Base-by-base conservation (phyloP, 2,888 invertebrate genomes). In the Malachius bipustulatus region DNA sequence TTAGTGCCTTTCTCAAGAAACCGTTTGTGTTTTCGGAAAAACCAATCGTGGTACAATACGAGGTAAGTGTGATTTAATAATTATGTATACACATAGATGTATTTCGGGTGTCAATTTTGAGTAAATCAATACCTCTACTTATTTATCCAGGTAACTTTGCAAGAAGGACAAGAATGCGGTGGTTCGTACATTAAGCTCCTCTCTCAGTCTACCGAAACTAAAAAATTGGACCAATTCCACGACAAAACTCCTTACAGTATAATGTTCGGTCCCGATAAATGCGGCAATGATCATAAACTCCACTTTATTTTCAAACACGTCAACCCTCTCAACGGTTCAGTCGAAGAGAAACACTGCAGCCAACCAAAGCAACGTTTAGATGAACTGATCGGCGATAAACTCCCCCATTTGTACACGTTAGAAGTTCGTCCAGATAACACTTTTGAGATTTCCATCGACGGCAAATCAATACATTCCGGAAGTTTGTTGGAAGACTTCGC, bases 201-300 rank as follows among this genome's bases (percentile, higher is more conserved):
- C 11, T 83, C 87, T 8, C 70, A 78, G 14, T 77, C 79, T 36
- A 67, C 73, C 29, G 69, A 75, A 30, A 63, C 73, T 16, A 72
- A 75, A 55, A 80, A 89, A 55, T 69, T 94, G 35, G 77, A 74
- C 45, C 70, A 77, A 54, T 93, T 97, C 66, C 74, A 85, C 60
- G 97, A 98, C 66, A 93, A 91, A 65, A 93, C 96, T 1, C 83
- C 93, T 0, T 99, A 97, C 67, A 88, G 93, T 2, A 90, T 99
- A 54, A 98, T 99, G 98, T 99, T 98, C 66, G 98, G 98, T 0
- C 97, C 97, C 4, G 98, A 98, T 70, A 98, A 96, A 65, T 98
- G 98, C 65, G 97, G 97, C 43, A 85, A 84, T 56, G 90, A 91
- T 61, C 81, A 87, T 56, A 96, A 96, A 67, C 77, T 91, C 59